These are phyloP conservation scores for Diacarnus erythraeanus DNA, from an alignment of 37 sponge, comb jelly and placozoan species.

Conservation along the genomic window DNA sequence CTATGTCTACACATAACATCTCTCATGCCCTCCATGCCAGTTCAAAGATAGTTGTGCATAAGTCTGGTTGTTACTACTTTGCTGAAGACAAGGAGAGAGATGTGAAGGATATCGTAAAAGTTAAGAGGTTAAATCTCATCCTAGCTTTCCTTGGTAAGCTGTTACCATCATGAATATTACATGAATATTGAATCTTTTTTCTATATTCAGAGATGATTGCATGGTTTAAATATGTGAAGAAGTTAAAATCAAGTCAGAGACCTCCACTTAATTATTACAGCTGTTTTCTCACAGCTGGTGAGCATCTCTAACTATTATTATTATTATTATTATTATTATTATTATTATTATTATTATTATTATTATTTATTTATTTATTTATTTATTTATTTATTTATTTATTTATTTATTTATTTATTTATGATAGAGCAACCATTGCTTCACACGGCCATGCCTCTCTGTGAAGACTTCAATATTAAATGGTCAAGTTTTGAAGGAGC, in stretches of 20 bases:
- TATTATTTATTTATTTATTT: neutral
- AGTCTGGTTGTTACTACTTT: neutral
- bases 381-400: no score
- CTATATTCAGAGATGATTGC: constrained; percentile 39
- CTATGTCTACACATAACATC: no score
- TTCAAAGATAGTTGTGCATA: constrained; percentile 11
- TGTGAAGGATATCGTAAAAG: constrained; percentile 9
- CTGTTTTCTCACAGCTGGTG: constrained; percentile 30
- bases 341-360: neutral
- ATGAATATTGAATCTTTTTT: neutral
- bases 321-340: neutral
- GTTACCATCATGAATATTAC: no score
- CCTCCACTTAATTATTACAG: neutral
- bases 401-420: no score
- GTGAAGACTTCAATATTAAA: constrained; percentile 11
- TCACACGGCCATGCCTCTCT: neutral
- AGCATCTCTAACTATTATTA: neutral
- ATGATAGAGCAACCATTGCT: constrained; percentile 18
- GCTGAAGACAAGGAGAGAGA: constrained; percentile 21
- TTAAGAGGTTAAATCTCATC: constrained; percentile 11
- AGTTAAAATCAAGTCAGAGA: neutral
- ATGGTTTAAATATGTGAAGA: constrained; percentile 50
- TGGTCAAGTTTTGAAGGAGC: constrained; percentile 12
- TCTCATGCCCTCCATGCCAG: neutral
- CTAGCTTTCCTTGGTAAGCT: constrained; percentile 34